Base-by-base conservation (phyloP, 2,888 invertebrate species). In the Tyria jacobaeae region DNA sequence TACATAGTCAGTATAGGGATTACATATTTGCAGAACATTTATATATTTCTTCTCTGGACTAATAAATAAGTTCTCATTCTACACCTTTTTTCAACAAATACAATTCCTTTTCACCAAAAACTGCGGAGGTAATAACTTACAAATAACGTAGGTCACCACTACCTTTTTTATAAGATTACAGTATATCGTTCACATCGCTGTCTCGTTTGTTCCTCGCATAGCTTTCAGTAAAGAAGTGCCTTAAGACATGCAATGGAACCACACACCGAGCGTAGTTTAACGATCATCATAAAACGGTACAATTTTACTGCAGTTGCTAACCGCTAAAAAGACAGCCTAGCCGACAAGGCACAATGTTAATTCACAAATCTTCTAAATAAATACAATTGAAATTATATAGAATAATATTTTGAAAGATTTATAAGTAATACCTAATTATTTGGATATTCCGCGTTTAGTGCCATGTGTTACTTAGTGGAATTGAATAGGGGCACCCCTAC, bases 221-320 rank as follows among this genome's bases (percentile, higher is more conserved):
- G 73, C 71, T 69, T 60, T 0, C 31, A 61, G 39, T 73, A 44
- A 41, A 54, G 50, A 52, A 52, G 25, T 44, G 39, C 37, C 65
- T 57, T 65, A 70, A 57, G 75, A 80, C 78, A 79, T 81, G 78
- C 75, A 74, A 81, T 79, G 76, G 78, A 82, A 82, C 83, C 80
- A 83, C 82, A 82, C 82, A 85, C 83, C 78, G 78, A 81, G 84
- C 84, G 84, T 70, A 79, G 82, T 89, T 89, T 89, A 86, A 89
- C 85, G 85, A 86, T 80, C 80, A 78, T 80, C 83, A 83, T 91
- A 91, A 91, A 91, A 86, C 83, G 76, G 75, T 83, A 86, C 82
- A 83, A 82, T 87, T 90, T 91, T 88, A 90, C 85, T 88, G 74
- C 66, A 67, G 66, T 67, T 54, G 44, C 72, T 67, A 75, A 76